A percentile compares a stretch with the other conserved stretches of the same genome.
Conservation (phyloP, 2,113 vertebrate genomes). For the Albula goreensis region DNA sequence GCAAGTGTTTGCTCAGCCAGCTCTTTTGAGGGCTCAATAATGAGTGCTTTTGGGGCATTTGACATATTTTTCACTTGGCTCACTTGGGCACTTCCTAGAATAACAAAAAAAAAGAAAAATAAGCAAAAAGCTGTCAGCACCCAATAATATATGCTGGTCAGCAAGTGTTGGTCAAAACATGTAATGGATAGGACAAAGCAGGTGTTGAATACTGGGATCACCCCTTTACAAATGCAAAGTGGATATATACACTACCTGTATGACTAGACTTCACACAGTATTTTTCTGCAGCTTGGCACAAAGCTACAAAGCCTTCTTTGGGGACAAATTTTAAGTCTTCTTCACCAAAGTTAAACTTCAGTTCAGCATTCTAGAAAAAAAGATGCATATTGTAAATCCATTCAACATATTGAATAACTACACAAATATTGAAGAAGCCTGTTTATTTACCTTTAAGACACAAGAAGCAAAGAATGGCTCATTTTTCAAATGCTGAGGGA, state of each 20-base stretch:
- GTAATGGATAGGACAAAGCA: background rate
- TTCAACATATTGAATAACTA: background rate
- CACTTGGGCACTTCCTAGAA: constrained; percentile 83
- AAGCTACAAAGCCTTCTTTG: constrained; percentile 82
- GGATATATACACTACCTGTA: constrained; percentile 69
- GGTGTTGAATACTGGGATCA: background rate
- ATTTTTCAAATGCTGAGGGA: constrained; percentile 80
- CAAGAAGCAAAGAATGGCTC: constrained; percentile 91
- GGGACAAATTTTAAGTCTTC: constrained; percentile 88
- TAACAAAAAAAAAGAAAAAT: constrained; percentile 23
- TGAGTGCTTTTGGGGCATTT: constrained; percentile 88
- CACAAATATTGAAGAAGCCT: background rate
- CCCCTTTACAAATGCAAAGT: background rate
- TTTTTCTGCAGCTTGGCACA: constrained; percentile 81
- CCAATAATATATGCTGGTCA: background rate
- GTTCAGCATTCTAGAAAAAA: constrained; percentile 84
- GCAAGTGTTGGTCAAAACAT: no score
- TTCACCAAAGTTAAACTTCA: constrained; percentile 96
- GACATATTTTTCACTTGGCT: constrained; percentile 79
- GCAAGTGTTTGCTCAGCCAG: constrained; percentile 94
- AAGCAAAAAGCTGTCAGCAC: background rate
- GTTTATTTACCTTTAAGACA: constrained; percentile 86
- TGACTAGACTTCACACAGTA: constrained; percentile 84
- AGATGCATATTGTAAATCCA: background rate
- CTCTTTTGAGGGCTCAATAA: constrained; percentile 92